Percentiles rank a stretch among this genome's conserved stretches.
phyloP scores from a whole-genome alignment of 2,888 invertebrate genomes.

The Aspidiotus destructor region DNA sequence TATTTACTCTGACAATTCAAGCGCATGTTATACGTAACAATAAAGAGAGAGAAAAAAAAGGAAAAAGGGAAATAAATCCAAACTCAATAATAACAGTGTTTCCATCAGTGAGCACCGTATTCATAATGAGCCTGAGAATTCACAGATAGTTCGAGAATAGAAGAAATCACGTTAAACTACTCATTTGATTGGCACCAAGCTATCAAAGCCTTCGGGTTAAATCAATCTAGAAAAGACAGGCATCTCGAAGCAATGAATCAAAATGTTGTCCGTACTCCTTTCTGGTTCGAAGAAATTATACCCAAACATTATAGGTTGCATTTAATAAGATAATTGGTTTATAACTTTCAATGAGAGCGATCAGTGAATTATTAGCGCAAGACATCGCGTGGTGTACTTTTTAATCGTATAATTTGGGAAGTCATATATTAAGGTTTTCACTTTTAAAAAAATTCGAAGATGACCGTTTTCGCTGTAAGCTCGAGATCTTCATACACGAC shows the following conservation, averaged over 20 bases:
- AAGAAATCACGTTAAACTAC: slow-evolving; percentile 28
- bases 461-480: slow-evolving; percentile 2
- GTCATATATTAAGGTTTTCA: slow-evolving; percentile 3
- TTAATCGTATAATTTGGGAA: slow-evolving; percentile 14
- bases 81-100: slow-evolving; percentile 26
- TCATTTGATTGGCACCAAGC: slow-evolving; percentile 32
- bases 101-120: background rate
- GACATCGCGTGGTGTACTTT: slow-evolving; percentile 32
- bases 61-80: slow-evolving; percentile 9
- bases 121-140: slow-evolving; percentile 20
- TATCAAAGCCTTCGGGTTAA: slow-evolving; percentile 33
- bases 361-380: slow-evolving; percentile 32
- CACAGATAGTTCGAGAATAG: slow-evolving; percentile 11
- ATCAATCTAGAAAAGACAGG: slow-evolving; percentile 31
- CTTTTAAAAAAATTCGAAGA: background rate
- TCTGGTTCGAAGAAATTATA: slow-evolving; percentile 19
- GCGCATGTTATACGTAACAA: background rate
- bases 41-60: background rate
- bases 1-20: background rate
- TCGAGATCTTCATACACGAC: background rate
- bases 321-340: slow-evolving; percentile 31
- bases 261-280: slow-evolving; percentile 12
- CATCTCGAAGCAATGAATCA: slow-evolving; percentile 31
- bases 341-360: slow-evolving; percentile 22
- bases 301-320: slow-evolving; percentile 25